Evolutionary conservation across 2,113 vertebrate species (phyloP).

Genomic region (Dasypus novemcinctus): DNA sequence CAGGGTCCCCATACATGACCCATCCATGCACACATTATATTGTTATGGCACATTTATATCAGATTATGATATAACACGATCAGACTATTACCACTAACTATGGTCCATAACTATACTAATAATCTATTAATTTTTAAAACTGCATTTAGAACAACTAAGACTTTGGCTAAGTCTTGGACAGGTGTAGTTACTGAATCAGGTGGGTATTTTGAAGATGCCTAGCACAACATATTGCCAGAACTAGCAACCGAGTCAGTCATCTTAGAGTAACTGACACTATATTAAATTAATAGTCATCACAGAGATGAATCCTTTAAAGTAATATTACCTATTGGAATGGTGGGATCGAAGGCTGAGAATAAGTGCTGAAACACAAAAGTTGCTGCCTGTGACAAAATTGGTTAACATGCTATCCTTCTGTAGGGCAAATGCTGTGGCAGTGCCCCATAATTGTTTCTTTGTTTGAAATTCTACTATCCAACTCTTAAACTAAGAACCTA

Average conservation of each 20-base stretch:
- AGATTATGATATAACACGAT: no score
- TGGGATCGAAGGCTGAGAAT: not conserved
- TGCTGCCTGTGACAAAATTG: not conserved
- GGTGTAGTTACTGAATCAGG: not conserved
- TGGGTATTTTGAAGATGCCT: not conserved
- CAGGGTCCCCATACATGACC: no score
- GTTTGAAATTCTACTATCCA: conserved; percentile 37
- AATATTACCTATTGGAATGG: not conserved
- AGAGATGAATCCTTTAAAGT: not conserved
- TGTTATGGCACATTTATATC: no score
- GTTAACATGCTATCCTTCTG: not conserved
- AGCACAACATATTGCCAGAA: not conserved
- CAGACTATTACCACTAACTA: no score
- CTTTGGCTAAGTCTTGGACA: not conserved
- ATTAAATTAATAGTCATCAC: not conserved
- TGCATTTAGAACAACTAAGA: conserved; percentile 27
- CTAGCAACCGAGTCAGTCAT: not conserved
- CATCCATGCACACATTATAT: no score
- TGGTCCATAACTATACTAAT: no score
- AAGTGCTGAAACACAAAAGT: conserved; percentile 15
- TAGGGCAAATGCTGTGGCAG: not conserved
- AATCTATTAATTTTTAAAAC: not conserved
- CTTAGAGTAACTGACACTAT: not conserved
- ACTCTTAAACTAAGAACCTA: not conserved
- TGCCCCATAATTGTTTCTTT: not conserved